Evolutionary conservation across 2,113 vertebrate species (phyloP).

Genomic region (Chauna torquata): DNA sequence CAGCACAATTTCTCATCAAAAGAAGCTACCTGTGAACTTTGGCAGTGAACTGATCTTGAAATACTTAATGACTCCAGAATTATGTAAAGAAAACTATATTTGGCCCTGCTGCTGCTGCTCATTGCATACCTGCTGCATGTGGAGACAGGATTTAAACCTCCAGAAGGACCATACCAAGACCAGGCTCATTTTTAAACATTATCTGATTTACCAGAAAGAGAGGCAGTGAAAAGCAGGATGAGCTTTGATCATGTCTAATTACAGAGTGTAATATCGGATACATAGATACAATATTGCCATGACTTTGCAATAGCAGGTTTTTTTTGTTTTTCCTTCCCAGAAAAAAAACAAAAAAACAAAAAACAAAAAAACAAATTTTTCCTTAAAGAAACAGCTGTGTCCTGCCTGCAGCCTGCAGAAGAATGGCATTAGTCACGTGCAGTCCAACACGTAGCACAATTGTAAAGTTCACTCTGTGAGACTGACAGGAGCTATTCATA

Average conservation of each 20-base stretch:
- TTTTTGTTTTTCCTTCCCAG: not conserved
- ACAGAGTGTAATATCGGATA: not conserved
- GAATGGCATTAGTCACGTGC: constrained; percentile 75
- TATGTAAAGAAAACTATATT: not conserved
- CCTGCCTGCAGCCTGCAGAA: constrained; percentile 61
- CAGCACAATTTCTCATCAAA: not conserved
- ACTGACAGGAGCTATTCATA: constrained; percentile 78
- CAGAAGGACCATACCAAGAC: not conserved
- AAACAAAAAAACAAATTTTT: too few species aligned
- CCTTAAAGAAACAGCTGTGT: constrained; percentile 71
- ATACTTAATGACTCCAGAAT: not conserved
- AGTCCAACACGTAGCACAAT: constrained; percentile 70
- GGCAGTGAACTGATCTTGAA: not conserved
- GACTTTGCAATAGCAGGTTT: not conserved
- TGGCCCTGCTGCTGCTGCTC: not conserved
- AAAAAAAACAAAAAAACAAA: constrained; percentile 3
- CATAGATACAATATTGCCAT: not conserved
- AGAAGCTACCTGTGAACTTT: not conserved
- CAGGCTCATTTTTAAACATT: not conserved
- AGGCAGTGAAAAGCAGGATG: not conserved
- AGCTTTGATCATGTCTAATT: constrained; percentile 25
- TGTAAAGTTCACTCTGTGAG: constrained; percentile 71
- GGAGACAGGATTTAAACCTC: constrained; percentile 7
- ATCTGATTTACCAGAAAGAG: not conserved
- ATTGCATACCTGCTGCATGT: not conserved